Evolutionary conservation across 2,888 invertebrate species (phyloP).

Genomic region (Mantis religiosa): DNA sequence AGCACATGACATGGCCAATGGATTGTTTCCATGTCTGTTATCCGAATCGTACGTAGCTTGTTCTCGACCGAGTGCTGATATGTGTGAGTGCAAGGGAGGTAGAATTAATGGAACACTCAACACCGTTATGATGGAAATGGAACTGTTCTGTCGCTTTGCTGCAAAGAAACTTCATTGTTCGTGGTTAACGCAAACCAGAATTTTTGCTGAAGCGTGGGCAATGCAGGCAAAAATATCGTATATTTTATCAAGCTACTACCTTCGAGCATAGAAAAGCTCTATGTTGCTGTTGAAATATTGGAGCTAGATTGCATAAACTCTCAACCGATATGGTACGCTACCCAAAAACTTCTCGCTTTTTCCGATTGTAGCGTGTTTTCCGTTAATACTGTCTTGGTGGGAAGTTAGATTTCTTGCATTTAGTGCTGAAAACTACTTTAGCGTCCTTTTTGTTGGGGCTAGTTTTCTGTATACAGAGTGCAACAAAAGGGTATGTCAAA

Average conservation of each 20-base stretch:
- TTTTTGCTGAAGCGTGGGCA: neutral
- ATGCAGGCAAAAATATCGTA: neutral
- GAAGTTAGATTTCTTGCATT: too few species aligned
- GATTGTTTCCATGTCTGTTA: constrained; percentile 21
- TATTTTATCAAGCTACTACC: neutral
- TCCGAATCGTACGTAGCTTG: constrained; percentile 12
- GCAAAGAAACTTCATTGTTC: too few species aligned
- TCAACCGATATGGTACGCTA: too few species aligned
- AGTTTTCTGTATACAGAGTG: too few species aligned
- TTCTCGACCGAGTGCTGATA: constrained; percentile 14
- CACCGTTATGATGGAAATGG: neutral
- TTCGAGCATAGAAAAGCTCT: neutral
- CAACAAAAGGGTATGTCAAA: too few species aligned
- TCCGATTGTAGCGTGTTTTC: too few species aligned
- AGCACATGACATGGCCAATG: constrained; percentile 16
- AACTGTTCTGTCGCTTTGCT: neutral
- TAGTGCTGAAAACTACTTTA: too few species aligned
- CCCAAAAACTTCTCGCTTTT: too few species aligned
- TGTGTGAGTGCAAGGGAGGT: neutral
- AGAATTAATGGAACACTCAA: constrained; percentile 2
- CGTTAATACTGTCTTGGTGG: too few species aligned
- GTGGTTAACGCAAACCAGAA: neutral
- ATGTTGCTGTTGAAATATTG: too few species aligned
- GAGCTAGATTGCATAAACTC: too few species aligned
- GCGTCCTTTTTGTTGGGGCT: too few species aligned